phyloP scores from a whole-genome alignment of 2,888 invertebrate species.

The Helicoverpa assulta region DNA sequence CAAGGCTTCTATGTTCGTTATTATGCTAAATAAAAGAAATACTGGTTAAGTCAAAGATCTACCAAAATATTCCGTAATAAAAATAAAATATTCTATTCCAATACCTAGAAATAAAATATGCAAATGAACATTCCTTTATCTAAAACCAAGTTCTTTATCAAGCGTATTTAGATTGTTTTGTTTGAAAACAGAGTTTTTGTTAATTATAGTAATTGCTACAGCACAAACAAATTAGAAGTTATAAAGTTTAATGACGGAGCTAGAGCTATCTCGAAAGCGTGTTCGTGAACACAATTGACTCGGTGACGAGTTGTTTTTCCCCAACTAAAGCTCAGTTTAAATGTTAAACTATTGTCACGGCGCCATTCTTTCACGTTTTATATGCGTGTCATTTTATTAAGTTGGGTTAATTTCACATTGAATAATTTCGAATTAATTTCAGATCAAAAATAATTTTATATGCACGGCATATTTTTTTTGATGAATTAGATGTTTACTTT shows the following conservation, averaged over 20 bases:
- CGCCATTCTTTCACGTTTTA: conserved; percentile 50
- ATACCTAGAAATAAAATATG: conserved; percentile 34
- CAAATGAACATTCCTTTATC: conserved; percentile 42
- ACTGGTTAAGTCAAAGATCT: conserved; percentile 41
- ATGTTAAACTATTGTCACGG: conserved; percentile 33
- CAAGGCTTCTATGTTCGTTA: conserved; percentile 5
- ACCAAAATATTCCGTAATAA: conserved; percentile 32
- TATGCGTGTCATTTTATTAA: conserved; percentile 27
- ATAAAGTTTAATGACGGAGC: conserved; percentile 65
- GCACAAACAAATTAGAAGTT: conserved; percentile 68
- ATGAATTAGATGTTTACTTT: not conserved
- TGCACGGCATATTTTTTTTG: not conserved
- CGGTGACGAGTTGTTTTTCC: conserved; percentile 37
- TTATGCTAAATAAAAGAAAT: conserved; percentile 17
- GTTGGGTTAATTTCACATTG: conserved; percentile 2
- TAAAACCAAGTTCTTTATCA: conserved; percentile 43
- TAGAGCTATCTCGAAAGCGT: conserved; percentile 56
- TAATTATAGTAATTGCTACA: conserved; percentile 65
- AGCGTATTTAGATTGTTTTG: conserved; percentile 48
- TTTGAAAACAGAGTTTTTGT: conserved; percentile 52
- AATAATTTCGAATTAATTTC: conserved; percentile 11
- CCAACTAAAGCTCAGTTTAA: conserved; percentile 20
- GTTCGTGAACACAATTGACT: conserved; percentile 59
- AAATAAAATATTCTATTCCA: conserved; percentile 30
- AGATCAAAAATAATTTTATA: not conserved